Base-by-base conservation (phyloP, 2,888 invertebrate genomes). In the Drosophila neutralis region DNA sequence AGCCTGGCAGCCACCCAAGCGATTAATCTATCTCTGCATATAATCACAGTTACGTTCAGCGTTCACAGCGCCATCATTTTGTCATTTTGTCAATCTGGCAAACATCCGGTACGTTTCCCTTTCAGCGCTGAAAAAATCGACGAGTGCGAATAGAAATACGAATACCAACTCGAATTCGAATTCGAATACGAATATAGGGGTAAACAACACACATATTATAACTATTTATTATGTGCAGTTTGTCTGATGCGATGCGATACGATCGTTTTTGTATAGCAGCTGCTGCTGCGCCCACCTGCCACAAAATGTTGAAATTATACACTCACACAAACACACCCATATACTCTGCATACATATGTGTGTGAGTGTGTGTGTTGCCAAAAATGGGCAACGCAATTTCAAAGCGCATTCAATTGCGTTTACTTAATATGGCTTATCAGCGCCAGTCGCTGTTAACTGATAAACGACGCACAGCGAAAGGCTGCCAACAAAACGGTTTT, bases 61-160 rank as follows among this genome's bases (percentile, higher is more conserved):
- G 76, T 52, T 71, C 29, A 31, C 57, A 57, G 72, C 68, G 62
- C 65, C 70, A 67, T 70, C 77, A 72, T 77, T 84, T 85, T 87
- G 69, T 70, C 77, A 72, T 77, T 84, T 85, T 87, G 90, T 90
- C 90, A 88, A 88, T 88, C 82, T 76, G 51, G 61, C 75, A 77
- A 89, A 89, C 88, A 90, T 87, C 87, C 87, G 87, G 90, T 90
- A 78, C 87, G 89, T 86, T 87, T 87, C 89, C 89, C 87, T 87
- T 87, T 87, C 80, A 76, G 77, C 87, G 76, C 74, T 83, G 87
- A 29, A 29, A 7, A 29, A 29, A 29, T 29, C 29, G 29, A 29
- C 29, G 29, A 10, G 31, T 31, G 31, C 31, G 31, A 31, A 31
- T 31, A 21, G 10, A 42, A 21, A 11, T 2, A 38, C 38, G 2